Conservation (phyloP, 1,140 invertebrate species). For the Homalodisca vitripennis region DNA sequence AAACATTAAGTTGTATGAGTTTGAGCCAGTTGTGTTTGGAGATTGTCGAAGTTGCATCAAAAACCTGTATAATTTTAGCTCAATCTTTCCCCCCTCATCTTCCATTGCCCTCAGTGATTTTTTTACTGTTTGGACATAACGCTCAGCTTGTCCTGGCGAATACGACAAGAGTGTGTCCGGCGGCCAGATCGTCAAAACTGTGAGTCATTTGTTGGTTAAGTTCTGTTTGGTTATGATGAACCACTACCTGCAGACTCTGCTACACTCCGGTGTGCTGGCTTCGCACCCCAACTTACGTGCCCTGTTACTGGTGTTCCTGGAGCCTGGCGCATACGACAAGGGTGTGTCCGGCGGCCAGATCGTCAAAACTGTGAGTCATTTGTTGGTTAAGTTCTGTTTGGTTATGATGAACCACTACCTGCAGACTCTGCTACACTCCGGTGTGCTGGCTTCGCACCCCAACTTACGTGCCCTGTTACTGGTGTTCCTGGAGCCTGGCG, state of each 20-base stretch:
- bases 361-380: slow-evolving; percentile 89
- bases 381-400: slow-evolving; percentile 84
- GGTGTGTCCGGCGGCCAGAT: slow-evolving; percentile 82
- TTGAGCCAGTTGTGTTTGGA: no score
- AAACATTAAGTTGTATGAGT: no score
- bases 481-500: slow-evolving; percentile 75
- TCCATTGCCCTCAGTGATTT: no score
- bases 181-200: slow-evolving; percentile 95
- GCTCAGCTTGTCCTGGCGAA: no score
- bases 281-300: slow-evolving; percentile 65
- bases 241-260: slow-evolving; percentile 73
- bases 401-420: slow-evolving; percentile 83
- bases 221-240: slow-evolving; percentile 83
- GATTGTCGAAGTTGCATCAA: no score
- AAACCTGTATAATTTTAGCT: no score
- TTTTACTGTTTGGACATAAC: no score
- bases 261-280: slow-evolving; percentile 60
- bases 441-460: slow-evolving; percentile 61
- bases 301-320: slow-evolving; percentile 71
- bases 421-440: slow-evolving; percentile 62
- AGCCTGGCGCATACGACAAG: slow-evolving; percentile 77
- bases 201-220: slow-evolving; percentile 83
- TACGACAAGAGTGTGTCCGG: no score
- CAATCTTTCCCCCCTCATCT: no score
- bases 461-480: slow-evolving; percentile 67